Evolutionary conservation across 2,797 vertebrate species (phyloP).

Genomic region (Triplophysa bombifrons): DNA sequence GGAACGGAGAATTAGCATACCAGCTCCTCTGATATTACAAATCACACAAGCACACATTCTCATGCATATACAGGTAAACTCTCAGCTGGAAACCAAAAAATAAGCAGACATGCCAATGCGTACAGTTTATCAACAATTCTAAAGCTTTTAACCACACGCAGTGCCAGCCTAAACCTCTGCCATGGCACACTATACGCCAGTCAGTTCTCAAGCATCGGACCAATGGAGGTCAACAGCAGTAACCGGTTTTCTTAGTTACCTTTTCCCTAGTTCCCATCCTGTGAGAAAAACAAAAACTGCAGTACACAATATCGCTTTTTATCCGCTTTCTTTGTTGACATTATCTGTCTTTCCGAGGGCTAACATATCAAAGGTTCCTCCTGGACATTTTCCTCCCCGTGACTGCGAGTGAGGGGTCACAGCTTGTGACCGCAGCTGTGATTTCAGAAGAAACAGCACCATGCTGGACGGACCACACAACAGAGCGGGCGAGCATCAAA

Average conservation of each 20-base stretch:
- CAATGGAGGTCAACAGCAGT: not conserved
- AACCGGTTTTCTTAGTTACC: slow-evolving; percentile 25
- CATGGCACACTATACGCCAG: not conserved
- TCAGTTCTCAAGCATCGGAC: not conserved
- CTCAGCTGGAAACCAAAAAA: slow-evolving; percentile 10
- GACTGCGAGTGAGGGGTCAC: slow-evolving; percentile 32
- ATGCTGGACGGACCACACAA: slow-evolving; percentile 32
- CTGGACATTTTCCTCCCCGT: slow-evolving; percentile 21
- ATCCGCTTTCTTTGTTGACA: slow-evolving; percentile 41
- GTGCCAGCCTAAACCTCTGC: not conserved
- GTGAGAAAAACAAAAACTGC: slow-evolving; percentile 17
- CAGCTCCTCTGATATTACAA: slow-evolving; percentile 42
- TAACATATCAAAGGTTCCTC: slow-evolving; percentile 39
- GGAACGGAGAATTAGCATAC: slow-evolving; percentile 41
- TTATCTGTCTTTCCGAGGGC: slow-evolving; percentile 14
- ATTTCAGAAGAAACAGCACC: slow-evolving; percentile 43
- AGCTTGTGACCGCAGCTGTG: slow-evolving; percentile 50
- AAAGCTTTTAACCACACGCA: not conserved
- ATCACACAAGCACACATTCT: slow-evolving; percentile 42
- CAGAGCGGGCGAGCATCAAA: slow-evolving; percentile 24
- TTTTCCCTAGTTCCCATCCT: slow-evolving; percentile 17
- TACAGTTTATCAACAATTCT: not conserved
- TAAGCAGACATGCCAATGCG: slow-evolving; percentile 14
- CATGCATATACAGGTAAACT: slow-evolving; percentile 15
- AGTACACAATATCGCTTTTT: slow-evolving; percentile 8